Evolutionary conservation across 2,113 vertebrate genomes (phyloP).

Genomic region (Pterocles orientalis): DNA sequence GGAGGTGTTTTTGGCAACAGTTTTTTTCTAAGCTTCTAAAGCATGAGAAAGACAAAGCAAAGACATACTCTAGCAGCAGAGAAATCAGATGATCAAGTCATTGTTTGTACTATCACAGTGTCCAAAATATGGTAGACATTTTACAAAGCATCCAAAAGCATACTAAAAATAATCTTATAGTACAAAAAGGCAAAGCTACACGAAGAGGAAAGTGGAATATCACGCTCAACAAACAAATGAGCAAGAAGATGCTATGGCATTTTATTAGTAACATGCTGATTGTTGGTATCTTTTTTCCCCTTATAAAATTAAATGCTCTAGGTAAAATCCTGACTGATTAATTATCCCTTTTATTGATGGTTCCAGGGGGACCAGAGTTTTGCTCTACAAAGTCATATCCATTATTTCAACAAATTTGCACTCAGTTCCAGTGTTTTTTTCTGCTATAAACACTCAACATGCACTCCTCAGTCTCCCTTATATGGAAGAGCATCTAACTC

Average conservation of each 20-base stretch:
- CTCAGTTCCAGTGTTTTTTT: background rate
- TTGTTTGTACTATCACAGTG: background rate
- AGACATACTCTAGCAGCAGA: background rate
- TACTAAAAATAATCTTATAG: background rate
- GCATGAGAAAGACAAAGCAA: background rate
- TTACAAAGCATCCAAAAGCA: background rate
- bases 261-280: background rate
- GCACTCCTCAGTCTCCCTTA: background rate
- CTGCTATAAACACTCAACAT: background rate
- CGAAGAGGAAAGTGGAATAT: background rate
- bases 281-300: background rate
- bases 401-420: background rate
- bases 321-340: background rate
- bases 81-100: background rate
- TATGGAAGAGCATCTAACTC: background rate
- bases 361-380: background rate
- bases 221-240: background rate
- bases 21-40: background rate
- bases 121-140: background rate
- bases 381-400: background rate
- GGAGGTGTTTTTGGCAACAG: background rate
- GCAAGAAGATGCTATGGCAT: background rate
- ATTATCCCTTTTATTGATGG: background rate
- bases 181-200: background rate
- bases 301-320: background rate